Base-by-base conservation (phyloP, 2,888 invertebrate species). In the Linnaemya tessellans region DNA sequence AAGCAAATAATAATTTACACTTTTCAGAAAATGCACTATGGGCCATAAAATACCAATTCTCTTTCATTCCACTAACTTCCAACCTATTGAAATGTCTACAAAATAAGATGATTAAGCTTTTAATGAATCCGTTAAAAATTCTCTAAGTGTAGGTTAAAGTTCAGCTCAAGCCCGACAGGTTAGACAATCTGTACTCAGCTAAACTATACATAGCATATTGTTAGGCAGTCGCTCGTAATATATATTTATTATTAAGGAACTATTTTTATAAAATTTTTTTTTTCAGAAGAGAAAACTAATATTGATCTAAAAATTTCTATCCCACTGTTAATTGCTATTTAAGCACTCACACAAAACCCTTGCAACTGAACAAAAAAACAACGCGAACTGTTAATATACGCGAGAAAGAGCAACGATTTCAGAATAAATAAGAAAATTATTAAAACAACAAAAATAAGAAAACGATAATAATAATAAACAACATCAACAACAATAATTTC, bases 1-100 rank as follows among this genome's bases (percentile, higher is more conserved):
- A 90, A 90, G 90, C 89, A 89, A 89, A 89, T 88, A 90, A 91
- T 90, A 90, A 91, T 90, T 90, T 88, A 89, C 90, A 90, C 89
- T 91, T 91, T 89, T n/a, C 3, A 60, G 51, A n/a, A n/a, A n/a
- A n/a, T 41, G 60, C 67, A 80, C 80, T 60, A 43, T 80, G 80
- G 80, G 18, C 15, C 1, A 3, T 30, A 5, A 30, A 30, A 30
- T 30, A 30, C 30, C 30, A 30, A 5, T 30, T 30, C 5, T 30
- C 30, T 30, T 30, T 30, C 5, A 30, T 30, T 30, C 30, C 30
- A n/a, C n/a, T n/a, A n/a, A n/a, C n/a, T n/a, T n/a, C 30, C 30
- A 30, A 30, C n/a, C n/a, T n/a, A n/a, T n/a, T n/a, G n/a, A n/a
- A n/a, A n/a, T n/a, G n/a, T n/a, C n/a, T n/a, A n/a, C n/a, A n/a